Evolutionary conservation across 2,888 invertebrate genomes (phyloP).

Genomic region (Drosophila stalkeri): DNA sequence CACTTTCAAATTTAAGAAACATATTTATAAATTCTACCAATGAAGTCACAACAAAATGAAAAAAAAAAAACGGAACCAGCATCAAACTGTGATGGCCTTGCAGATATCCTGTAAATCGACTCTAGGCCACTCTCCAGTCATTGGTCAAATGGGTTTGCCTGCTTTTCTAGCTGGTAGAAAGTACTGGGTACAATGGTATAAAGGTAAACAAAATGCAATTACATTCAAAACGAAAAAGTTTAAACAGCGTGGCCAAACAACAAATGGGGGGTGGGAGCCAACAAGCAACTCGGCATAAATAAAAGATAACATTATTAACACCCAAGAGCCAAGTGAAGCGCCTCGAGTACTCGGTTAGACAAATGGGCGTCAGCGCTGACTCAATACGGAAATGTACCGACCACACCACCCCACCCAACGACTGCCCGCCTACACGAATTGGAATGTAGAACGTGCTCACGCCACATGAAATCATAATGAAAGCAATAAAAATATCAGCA

Average conservation of each 20-base stretch:
- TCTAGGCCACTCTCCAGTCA: neutral
- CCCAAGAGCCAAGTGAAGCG: constrained; percentile 52
- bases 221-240: constrained; percentile 65
- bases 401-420: neutral
- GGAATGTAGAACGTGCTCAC: constrained; percentile 64
- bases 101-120: constrained; percentile 2
- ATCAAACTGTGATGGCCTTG: neutral
- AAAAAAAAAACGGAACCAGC: no score
- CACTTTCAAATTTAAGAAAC: constrained; percentile 17
- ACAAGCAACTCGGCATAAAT: constrained; percentile 60
- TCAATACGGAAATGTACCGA: constrained; percentile 47
- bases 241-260: constrained; percentile 23
- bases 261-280: neutral
- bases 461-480: constrained; percentile 78
- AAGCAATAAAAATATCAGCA: constrained; percentile 76
- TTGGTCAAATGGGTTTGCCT: neutral
- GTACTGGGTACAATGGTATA: constrained; percentile 1
- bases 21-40: constrained; percentile 6
- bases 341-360: constrained; percentile 59
- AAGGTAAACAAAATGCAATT: constrained; percentile 72
- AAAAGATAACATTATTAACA: constrained; percentile 80
- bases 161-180: neutral
- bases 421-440: constrained; percentile 1
- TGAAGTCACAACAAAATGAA: neutral
- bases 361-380: constrained; percentile 71